Evolutionary conservation across 2,113 vertebrate species (phyloP).

Genomic region (Chroicocephalus ridibundus): DNA sequence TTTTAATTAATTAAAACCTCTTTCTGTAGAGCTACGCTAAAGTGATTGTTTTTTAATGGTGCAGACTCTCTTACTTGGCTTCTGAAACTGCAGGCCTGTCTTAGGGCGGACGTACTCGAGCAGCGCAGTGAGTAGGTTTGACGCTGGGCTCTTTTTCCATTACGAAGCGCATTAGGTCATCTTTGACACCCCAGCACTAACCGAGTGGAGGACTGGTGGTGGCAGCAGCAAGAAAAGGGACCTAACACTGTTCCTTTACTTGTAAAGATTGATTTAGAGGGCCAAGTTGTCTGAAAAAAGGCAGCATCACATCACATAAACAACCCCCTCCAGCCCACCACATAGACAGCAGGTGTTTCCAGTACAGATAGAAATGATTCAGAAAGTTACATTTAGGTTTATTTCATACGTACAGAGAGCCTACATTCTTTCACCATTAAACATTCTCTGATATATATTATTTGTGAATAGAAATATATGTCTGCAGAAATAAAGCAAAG

Average conservation of each 20-base stretch:
- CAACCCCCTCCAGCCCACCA: not conserved
- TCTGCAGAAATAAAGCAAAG: slow-evolving; percentile 39
- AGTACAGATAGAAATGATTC: not conserved
- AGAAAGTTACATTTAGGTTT: not conserved
- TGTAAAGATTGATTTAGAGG: not conserved
- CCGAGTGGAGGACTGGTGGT: not conserved
- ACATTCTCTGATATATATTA: not conserved
- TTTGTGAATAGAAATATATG: not conserved
- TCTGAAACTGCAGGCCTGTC: accelerated
- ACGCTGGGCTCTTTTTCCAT: accelerated
- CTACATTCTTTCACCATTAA: not conserved
- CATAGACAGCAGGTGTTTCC: accelerated
- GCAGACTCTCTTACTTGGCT: not conserved
- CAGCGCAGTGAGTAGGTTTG: not conserved
- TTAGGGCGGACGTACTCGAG: not conserved
- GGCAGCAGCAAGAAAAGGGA: not conserved
- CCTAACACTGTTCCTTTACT: accelerated
- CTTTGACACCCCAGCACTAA: accelerated
- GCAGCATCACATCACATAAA: not conserved
- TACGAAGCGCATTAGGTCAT: accelerated
- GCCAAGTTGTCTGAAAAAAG: not conserved
- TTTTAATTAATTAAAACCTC: not conserved
- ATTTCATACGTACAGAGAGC: not conserved
- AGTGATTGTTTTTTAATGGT: not conserved
- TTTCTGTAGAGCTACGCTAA: not conserved